Conservation (phyloP, 2,113 vertebrate species). For the Gracilinanus agilis region DNA sequence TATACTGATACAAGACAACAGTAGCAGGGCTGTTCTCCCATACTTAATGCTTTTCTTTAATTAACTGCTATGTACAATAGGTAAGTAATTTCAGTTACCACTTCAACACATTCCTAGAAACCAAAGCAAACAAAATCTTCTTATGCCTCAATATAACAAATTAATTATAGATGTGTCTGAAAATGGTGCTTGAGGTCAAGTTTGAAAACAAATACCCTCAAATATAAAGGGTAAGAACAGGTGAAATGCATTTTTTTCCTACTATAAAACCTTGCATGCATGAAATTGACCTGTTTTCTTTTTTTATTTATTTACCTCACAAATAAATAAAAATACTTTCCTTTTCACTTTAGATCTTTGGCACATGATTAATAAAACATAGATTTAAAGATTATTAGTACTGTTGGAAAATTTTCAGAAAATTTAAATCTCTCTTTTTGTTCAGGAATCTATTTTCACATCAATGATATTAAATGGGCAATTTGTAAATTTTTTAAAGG, state of each 20-base stretch:
- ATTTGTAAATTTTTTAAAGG: constrained; percentile 40
- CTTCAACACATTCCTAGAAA: constrained; percentile 32
- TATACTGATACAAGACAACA: constrained; percentile 86
- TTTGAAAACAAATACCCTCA: constrained; percentile 65
- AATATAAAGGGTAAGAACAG: constrained; percentile 35
- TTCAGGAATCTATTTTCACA: neutral
- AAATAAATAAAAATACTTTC: constrained; percentile 55
- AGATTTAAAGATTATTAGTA: constrained; percentile 10
- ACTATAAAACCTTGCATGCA: constrained; percentile 29
- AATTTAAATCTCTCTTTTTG: constrained; percentile 39
- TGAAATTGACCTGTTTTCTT: constrained; percentile 63
- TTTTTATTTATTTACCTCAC: constrained; percentile 63
- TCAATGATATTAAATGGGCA: neutral
- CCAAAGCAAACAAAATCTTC: constrained; percentile 47
- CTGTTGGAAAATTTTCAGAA: constrained; percentile 19
- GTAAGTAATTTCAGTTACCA: constrained; percentile 52
- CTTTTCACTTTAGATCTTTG: constrained; percentile 46
- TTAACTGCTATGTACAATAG: constrained; percentile 75
- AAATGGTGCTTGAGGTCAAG: constrained; percentile 53
- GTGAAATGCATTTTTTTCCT: constrained; percentile 51
- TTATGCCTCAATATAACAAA: constrained; percentile 52
- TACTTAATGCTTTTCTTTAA: constrained; percentile 77
- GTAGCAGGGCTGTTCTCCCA: constrained; percentile 72
- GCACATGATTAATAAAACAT: constrained; percentile 56
- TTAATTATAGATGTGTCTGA: constrained; percentile 58